phyloP scores from a whole-genome alignment of 2,888 invertebrate species.

The Erynnis tages region DNA sequence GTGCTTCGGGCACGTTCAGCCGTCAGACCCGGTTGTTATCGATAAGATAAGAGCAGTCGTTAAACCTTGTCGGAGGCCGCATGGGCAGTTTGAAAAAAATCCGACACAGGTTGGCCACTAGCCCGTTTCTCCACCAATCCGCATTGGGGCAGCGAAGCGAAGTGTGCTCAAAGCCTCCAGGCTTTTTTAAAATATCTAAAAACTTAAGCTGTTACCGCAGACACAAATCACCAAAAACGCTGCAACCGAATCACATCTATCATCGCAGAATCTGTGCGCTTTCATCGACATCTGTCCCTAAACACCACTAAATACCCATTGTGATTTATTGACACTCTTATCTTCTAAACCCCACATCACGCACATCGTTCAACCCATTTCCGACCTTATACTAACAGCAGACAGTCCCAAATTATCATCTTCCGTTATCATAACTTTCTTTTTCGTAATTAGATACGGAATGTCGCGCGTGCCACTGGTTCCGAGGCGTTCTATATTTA shows the following conservation, averaged over 20 bases:
- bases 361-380: neutral
- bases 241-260: constrained; percentile 10
- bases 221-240: neutral
- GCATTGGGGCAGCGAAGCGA: no score
- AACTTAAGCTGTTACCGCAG: neutral
- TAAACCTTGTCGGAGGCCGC: no score
- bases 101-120: no score
- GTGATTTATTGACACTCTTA: constrained; percentile 40
- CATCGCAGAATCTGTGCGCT: constrained; percentile 15
- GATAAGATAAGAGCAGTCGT: no score
- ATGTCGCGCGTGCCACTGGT: constrained; percentile 40
- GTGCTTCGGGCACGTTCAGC: no score
- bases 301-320: constrained; percentile 36
- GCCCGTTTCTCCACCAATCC: no score
- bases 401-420: constrained; percentile 22
- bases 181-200: no score
- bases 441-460: constrained; percentile 46
- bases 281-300: constrained; percentile 22
- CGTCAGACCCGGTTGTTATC: no score
- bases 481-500: constrained; percentile 31
- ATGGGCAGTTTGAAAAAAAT: no score
- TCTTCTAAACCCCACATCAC: constrained; percentile 26
- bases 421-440: constrained; percentile 36
- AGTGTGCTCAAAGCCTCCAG: no score
- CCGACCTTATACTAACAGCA: constrained; percentile 21